Evolutionary conservation across 2,888 invertebrate genomes (phyloP).

Genomic region (Falcaria lacertinaria): DNA sequence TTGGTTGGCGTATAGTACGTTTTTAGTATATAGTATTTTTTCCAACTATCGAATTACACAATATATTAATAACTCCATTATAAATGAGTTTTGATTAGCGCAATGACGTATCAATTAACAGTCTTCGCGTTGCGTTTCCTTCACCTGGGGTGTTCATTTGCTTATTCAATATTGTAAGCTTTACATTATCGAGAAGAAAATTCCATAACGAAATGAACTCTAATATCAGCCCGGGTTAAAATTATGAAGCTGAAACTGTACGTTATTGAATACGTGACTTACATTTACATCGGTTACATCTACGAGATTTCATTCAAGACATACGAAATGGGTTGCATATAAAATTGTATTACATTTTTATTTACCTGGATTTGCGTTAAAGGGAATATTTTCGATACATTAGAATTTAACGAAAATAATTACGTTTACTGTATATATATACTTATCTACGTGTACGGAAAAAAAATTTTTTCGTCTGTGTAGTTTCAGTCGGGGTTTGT

Average conservation of each 20-base stretch:
- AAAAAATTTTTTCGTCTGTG: background rate
- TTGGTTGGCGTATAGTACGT: too few species aligned
- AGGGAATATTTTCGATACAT: too few species aligned
- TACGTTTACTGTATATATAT: too few species aligned
- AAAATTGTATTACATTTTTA: slow-evolving; percentile 15
- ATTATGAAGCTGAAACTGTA: slow-evolving; percentile 79
- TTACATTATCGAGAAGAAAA: slow-evolving; percentile 38
- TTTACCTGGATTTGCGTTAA: background rate
- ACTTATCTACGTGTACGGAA: background rate
- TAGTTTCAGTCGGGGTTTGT: background rate
- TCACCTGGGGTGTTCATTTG: background rate
- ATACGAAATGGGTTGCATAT: slow-evolving; percentile 31
- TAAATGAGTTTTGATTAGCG: too few species aligned
- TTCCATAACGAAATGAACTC: slow-evolving; percentile 74
- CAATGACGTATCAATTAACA: too few species aligned
- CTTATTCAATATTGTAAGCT: slow-evolving; percentile 30
- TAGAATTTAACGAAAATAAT: too few species aligned
- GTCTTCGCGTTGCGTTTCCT: background rate
- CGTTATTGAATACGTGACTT: slow-evolving; percentile 80
- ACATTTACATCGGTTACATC: slow-evolving; percentile 72
- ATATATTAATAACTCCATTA: too few species aligned
- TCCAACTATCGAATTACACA: too few species aligned
- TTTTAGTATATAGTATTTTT: too few species aligned
- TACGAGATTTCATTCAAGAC: slow-evolving; percentile 54
- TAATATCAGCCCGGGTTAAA: slow-evolving; percentile 74